Conservation (phyloP, 2,888 invertebrate genomes). For the Tromatobia lineatoria region DNA sequence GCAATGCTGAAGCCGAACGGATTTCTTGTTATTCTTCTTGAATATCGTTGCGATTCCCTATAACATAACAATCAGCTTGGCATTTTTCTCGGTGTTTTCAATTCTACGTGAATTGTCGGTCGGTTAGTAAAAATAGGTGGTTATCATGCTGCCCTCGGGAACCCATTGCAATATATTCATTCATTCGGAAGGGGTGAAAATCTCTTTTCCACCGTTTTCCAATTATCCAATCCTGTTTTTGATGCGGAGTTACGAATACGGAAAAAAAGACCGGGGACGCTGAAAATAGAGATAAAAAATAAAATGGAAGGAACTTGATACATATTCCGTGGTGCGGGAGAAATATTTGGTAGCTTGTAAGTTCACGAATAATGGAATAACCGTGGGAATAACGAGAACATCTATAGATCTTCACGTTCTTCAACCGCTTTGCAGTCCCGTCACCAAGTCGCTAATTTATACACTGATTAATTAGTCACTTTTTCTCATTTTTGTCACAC, state of each 20-base stretch:
- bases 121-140: not conserved
- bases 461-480: slow-evolving; percentile 12
- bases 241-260: slow-evolving; percentile 12
- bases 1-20: not conserved
- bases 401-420: not conserved
- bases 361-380: slow-evolving; percentile 4
- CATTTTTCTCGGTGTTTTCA: not conserved
- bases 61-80: not conserved
- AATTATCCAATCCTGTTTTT: slow-evolving; percentile 31
- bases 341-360: slow-evolving; percentile 1
- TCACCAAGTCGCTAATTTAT: slow-evolving; percentile 26
- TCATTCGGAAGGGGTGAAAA: not conserved
- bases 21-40: slow-evolving; percentile 15
- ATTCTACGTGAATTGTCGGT: not conserved
- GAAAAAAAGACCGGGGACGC: not conserved
- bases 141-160: not conserved
- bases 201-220: slow-evolving; percentile 20
- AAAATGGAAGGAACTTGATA: slow-evolving; percentile 10
- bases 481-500: not conserved
- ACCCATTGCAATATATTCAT: slow-evolving; percentile 23
- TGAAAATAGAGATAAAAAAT: slow-evolving; percentile 19
- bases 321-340: slow-evolving; percentile 5
- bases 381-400: not conserved
- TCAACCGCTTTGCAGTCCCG: slow-evolving; percentile 10
- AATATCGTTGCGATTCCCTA: not conserved